Evolutionary conservation across 2,797 vertebrate genomes (phyloP), one percentile per base, ranked within the genome.

Genomic region (Pseudochirops cupreus): DNA sequence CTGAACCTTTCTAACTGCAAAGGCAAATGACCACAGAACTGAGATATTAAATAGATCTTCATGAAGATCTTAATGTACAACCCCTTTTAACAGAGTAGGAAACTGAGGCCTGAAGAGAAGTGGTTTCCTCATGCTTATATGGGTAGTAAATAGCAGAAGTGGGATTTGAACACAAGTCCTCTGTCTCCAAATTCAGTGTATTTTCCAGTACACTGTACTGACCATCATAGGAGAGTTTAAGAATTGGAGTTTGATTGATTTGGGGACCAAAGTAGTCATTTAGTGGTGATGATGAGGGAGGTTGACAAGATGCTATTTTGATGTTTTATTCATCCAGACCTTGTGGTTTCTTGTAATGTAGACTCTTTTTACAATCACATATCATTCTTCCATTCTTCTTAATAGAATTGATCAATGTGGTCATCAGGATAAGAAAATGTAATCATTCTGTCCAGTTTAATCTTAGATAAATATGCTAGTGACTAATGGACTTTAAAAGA

Each of bases 401-500:
- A 90, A n/a, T 57, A 91, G 91, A 90, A 96, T 33, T 26, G 3
- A 67, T 29, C 58, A 46, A 50, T 91, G 4, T 91, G 53, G 91
- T 93, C 92, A 96, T 55, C 50, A 95, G 93, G 95, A 94, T 59
- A 94, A 96, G 39, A 14, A n/a, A 89, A 58, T 56, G 58, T 1
- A n/a, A 29, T 82, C 82, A 33, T 82, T 96, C 82, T 57, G 58
- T 10, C 11, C 33, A 87, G 50, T 31, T 28, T 21, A 62, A 52
- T 56, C 11, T 67, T 95, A 91, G 24, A 33, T 96, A 54, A 91
- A 91, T 91, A 93, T 93, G 24, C 13, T 31, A 28, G 91, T 96
- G 46, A 92, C n/a, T 0, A n/a, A 91, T 33, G 33, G n/a, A n/a
- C 92, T 89, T 74, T 82, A 56, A 95, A 82, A 94, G 11, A 56